phyloP scores from a whole-genome alignment of 1,140 invertebrate species.

The Sycophila sp. region DNA sequence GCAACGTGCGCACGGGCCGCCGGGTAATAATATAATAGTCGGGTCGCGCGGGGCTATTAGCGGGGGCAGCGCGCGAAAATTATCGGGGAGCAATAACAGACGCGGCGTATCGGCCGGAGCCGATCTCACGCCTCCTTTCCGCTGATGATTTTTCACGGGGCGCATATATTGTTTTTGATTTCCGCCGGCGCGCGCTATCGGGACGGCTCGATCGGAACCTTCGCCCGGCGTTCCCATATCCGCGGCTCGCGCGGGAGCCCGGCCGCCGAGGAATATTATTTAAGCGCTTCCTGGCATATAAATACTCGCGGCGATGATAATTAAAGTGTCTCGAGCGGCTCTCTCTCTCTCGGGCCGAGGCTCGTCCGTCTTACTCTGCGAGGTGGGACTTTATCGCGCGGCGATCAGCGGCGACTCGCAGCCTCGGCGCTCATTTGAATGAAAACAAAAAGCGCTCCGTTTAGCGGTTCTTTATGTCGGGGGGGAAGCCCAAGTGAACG shows the following conservation, averaged over 20 bases:
- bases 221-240: conserved; percentile 54
- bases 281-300: conserved; percentile 67
- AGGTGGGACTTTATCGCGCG: too few species aligned
- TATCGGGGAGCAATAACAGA: too few species aligned
- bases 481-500: too few species aligned
- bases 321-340: conserved; percentile 58
- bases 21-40: conserved; percentile 51
- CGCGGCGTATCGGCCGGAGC: too few species aligned
- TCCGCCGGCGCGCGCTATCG: conserved; percentile 46
- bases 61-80: too few species aligned
- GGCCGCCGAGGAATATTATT: conserved; percentile 64
- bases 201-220: conserved; percentile 55
- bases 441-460: not conserved
- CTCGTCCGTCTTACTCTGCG: too few species aligned
- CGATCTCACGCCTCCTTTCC: too few species aligned
- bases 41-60: conserved; percentile 49
- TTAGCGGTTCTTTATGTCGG: not conserved
- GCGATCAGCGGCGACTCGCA: not conserved
- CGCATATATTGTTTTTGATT: conserved; percentile 62
- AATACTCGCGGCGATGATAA: conserved; percentile 64
- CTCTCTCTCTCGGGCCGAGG: too few species aligned
- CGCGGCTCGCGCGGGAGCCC: conserved; percentile 20
- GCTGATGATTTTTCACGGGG: conserved; percentile 2
- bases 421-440: conserved; percentile 10
- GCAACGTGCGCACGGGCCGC: too few species aligned